Evolutionary conservation across 2,113 vertebrate species (phyloP).

Genomic region (Petrocephalus microphthalmus): DNA sequence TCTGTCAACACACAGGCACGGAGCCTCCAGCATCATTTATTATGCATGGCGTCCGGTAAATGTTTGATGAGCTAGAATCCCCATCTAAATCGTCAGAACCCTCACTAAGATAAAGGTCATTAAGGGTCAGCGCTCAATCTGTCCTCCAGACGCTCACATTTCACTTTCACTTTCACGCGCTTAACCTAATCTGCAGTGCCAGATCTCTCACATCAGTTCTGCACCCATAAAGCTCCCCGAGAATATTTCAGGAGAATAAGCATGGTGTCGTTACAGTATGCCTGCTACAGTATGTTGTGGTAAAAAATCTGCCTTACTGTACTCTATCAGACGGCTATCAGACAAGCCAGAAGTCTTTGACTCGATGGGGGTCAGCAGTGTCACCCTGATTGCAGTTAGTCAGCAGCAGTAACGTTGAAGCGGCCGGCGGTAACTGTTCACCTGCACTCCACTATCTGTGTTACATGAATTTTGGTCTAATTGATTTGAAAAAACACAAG

Average conservation of each 20-base stretch:
- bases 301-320: neutral
- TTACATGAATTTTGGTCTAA: neutral
- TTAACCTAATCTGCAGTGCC: neutral
- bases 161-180: neutral
- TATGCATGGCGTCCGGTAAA: neutral
- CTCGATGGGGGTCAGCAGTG: neutral
- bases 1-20: neutral
- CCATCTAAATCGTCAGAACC: neutral
- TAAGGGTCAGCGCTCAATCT: neutral
- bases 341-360: neutral
- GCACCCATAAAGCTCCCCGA: neutral
- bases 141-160: neutral
- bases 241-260: neutral
- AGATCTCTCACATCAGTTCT: neutral
- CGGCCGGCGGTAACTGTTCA: neutral
- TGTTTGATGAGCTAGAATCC: conserved; percentile 4
- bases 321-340: neutral
- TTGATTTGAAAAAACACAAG: neutral
- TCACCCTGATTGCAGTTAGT: neutral
- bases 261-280: neutral
- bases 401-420: neutral
- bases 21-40: neutral
- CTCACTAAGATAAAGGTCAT: conserved; percentile 11
- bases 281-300: neutral
- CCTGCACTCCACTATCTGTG: neutral